Percentiles rank a stretch among this genome's conserved stretches.
These are phyloP conservation scores for Chelmon rostratus DNA, from an alignment of 2,797 vertebrate genomes.

Conservation along the genomic window DNA sequence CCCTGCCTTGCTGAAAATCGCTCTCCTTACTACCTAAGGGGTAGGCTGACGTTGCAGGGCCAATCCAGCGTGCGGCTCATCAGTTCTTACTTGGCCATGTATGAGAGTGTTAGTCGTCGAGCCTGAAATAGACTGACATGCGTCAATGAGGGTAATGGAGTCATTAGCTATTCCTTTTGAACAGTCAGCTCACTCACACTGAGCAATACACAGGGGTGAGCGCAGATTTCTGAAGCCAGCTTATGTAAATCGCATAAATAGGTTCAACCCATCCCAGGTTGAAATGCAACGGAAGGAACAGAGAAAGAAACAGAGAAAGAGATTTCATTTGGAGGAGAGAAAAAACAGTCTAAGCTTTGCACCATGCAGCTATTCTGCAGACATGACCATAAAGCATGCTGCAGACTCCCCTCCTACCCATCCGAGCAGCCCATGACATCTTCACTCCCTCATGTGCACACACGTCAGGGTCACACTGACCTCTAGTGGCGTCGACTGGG, in stretches of 20 bases:
- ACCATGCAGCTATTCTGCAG: slow-evolving; percentile 61
- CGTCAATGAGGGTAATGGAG: slow-evolving; percentile 77
- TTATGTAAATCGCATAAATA: slow-evolving; percentile 72
- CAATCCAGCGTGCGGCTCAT: slow-evolving; percentile 67
- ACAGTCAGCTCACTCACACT: slow-evolving; percentile 60
- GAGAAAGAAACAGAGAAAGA: slow-evolving; percentile 24
- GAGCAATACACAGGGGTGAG: slow-evolving; percentile 55
- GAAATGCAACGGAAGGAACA: slow-evolving; percentile 16
- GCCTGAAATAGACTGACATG: slow-evolving; percentile 82
- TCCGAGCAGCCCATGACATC: slow-evolving; percentile 47
- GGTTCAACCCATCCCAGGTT: slow-evolving; percentile 41
- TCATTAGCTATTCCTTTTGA: slow-evolving; percentile 79
- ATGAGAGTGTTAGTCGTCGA: slow-evolving; percentile 66
- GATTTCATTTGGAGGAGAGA: slow-evolving; percentile 30
- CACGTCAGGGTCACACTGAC: slow-evolving; percentile 79
- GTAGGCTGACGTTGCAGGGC: slow-evolving; percentile 57
- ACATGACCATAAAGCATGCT: slow-evolving; percentile 59
- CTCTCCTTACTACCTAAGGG: slow-evolving; percentile 55
- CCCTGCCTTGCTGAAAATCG: slow-evolving; percentile 53
- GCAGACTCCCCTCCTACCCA: slow-evolving; percentile 62
- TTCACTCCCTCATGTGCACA: slow-evolving; percentile 12
- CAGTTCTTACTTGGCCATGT: slow-evolving; percentile 77
- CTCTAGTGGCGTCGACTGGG: slow-evolving; percentile 78
- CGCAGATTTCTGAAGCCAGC: slow-evolving; percentile 55
- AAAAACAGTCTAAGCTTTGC: slow-evolving; percentile 46